Conservation (phyloP, 2,888 invertebrate genomes). For the Tolmerus cingulatus region DNA sequence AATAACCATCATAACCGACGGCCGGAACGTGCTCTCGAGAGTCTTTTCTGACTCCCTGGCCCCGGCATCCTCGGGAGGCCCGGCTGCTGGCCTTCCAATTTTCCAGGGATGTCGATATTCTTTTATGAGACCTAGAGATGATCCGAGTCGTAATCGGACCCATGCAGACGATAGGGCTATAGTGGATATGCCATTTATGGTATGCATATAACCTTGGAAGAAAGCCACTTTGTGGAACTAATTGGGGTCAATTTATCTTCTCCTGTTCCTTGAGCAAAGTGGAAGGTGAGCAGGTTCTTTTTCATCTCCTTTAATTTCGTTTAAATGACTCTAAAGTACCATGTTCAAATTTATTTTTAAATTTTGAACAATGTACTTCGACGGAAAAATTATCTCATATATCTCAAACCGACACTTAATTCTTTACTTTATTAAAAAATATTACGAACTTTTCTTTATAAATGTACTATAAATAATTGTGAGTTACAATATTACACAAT, state of each 20-base stretch:
- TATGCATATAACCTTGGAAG: not conserved
- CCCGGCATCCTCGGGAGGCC: not conserved
- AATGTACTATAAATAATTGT: too few relatives aligned
- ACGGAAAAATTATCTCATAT: not conserved
- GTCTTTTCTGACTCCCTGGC: not conserved
- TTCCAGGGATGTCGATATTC: not conserved
- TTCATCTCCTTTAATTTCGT: not conserved
- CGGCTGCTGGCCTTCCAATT: not conserved
- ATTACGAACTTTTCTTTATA: too few relatives aligned
- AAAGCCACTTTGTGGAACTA: not conserved
- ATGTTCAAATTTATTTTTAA: not conserved
- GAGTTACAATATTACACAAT: too few relatives aligned
- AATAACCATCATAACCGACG: constrained; percentile 8
- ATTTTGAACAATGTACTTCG: not conserved
- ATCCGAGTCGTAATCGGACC: not conserved
- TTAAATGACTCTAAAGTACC: not conserved
- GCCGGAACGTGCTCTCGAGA: not conserved
- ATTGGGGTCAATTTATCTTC: not conserved
- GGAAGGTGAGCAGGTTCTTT: not conserved
- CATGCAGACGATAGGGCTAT: not conserved
- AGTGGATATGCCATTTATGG: not conserved
- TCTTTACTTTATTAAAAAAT: too few relatives aligned
- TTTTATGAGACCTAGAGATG: not conserved
- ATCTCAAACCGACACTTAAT: too few relatives aligned
- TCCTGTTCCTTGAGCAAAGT: not conserved